Conservation (phyloP, 2,888 invertebrate species). For the Hedychridium roseum region DNA sequence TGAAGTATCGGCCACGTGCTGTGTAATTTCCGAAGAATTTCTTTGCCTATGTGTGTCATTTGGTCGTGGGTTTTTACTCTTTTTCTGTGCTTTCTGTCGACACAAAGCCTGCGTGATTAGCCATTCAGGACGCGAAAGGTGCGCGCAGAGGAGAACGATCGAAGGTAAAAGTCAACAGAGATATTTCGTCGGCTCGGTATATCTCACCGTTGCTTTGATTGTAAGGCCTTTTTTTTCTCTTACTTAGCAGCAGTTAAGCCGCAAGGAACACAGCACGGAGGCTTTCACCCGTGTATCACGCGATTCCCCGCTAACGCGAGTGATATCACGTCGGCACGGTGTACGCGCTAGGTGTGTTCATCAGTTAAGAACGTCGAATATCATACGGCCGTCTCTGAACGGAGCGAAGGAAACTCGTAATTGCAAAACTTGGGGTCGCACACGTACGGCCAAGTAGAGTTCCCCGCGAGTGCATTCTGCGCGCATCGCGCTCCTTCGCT, state of each 20-base stretch:
- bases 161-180: background rate
- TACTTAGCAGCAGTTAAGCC: background rate
- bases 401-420: slow-evolving; percentile 19
- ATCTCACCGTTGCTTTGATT: background rate
- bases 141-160: no score
- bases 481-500: no score
- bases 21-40: no score
- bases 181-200: background rate
- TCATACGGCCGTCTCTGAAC: slow-evolving; percentile 7
- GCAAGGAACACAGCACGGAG: background rate
- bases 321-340: slow-evolving; percentile 8
- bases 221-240: background rate
- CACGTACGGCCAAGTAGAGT: background rate
- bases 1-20: no score
- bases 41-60: no score
- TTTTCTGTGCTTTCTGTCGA: no score
- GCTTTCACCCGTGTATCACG: slow-evolving; percentile 19
- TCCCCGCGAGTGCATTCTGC: background rate
- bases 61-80: no score
- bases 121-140: no score
- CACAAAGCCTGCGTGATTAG: no score
- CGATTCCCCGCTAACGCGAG: slow-evolving; percentile 10
- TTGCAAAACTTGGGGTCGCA: background rate
- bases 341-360: slow-evolving; percentile 8
- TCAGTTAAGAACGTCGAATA: no score